Conservation (phyloP, 2,113 vertebrate species). For the Elephas maximus region DNA sequence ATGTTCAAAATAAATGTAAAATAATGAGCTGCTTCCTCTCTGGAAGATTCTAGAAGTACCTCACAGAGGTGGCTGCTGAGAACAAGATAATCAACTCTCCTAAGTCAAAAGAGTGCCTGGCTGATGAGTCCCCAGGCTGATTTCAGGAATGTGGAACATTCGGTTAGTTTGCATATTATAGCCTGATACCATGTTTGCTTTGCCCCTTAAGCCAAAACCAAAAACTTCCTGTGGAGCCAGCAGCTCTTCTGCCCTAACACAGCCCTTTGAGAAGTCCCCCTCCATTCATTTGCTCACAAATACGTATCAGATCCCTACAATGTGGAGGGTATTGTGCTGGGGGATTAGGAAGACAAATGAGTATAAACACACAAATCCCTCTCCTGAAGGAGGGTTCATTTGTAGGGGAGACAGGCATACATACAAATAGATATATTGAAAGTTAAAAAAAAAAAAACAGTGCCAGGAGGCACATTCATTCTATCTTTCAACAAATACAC, state of each 20-base stretch:
- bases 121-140: conserved; percentile 51
- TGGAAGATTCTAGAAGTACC: conserved; percentile 44
- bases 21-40: conserved; percentile 8
- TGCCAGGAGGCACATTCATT: not conserved
- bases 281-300: not conserved
- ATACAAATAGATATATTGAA: conserved; percentile 1
- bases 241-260: not conserved
- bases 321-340: not conserved
- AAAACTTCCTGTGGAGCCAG: conserved; percentile 7
- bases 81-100: conserved; percentile 36
- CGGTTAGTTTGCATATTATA: conserved; percentile 60
- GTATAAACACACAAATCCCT: not conserved
- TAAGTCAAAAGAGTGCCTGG: conserved; percentile 61
- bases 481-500: not conserved
- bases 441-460: not conserved
- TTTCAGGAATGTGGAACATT: conserved; percentile 60
- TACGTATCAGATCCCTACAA: not conserved
- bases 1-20: not conserved
- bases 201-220: conserved; percentile 61
- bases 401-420: not conserved
- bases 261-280: not conserved
- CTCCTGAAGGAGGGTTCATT: not conserved
- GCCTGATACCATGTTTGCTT: conserved; percentile 31
- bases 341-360: not conserved
- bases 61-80: conserved; percentile 53